Percentiles rank a stretch among this genome's conserved stretches.
phyloP scores from a whole-genome alignment of 2,888 invertebrate species.

The Tethea ocularis region DNA sequence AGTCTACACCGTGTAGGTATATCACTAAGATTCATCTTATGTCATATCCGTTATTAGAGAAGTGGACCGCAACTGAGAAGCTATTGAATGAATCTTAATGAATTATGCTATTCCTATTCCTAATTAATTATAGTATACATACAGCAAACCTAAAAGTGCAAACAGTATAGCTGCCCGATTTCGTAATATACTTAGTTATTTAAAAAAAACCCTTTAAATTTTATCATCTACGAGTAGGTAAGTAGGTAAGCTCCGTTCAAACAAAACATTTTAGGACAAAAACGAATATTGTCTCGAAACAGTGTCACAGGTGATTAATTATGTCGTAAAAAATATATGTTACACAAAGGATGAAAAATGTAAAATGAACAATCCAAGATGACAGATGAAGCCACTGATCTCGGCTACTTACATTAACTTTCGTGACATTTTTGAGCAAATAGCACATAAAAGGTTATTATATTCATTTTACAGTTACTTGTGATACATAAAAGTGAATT shows the following conservation, averaged over 20 bases:
- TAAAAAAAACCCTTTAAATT: no score
- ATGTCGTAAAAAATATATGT: not conserved
- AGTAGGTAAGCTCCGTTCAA: not conserved
- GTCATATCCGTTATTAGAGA: constrained; percentile 55
- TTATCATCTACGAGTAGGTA: no score
- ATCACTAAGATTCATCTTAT: constrained; percentile 25
- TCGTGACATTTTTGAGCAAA: not conserved
- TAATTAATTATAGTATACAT: not conserved
- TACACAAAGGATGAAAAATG: constrained; percentile 7
- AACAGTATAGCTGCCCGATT: no score
- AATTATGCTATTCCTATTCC: not conserved
- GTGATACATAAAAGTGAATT: constrained; percentile 32
- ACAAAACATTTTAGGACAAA: constrained; percentile 4
- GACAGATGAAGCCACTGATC: constrained; percentile 4
- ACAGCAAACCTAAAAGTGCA: no score
- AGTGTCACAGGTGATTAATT: constrained; percentile 8
- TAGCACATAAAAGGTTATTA: constrained; percentile 3
- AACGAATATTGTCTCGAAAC: constrained; percentile 5
- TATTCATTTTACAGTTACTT: constrained; percentile 27
- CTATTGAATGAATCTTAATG: constrained; percentile 37
- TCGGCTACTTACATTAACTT: constrained; percentile 6
- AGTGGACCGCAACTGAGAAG: constrained; percentile 49
- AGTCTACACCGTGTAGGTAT: no score
- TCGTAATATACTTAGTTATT: no score
- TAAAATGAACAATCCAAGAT: not conserved